A percentile compares a stretch with the other conserved stretches of the same genome.
Conservation (phyloP, 2,888 invertebrate species). For the Dasysyrphus albostriatus region DNA sequence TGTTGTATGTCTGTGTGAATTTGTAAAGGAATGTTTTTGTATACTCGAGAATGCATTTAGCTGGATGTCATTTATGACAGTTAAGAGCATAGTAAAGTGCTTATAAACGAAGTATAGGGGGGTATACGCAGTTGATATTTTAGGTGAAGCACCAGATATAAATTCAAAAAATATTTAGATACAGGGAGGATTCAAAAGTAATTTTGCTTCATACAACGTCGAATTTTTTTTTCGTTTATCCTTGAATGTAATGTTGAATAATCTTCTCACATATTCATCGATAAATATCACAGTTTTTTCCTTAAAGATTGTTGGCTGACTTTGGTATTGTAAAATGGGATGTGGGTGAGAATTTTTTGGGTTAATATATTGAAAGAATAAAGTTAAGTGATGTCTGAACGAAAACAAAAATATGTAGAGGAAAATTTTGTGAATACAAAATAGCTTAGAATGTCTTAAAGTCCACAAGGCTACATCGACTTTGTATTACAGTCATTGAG, state of each 20-base stretch:
- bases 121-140: not conserved
- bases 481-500: no score
- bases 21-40: constrained; percentile 51
- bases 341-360: no score
- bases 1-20: constrained; percentile 29
- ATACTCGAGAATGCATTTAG: constrained; percentile 55
- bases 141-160: not conserved
- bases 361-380: no score
- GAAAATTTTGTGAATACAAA: no score
- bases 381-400: no score
- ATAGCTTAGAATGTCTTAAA: no score
- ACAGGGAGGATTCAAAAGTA: not conserved
- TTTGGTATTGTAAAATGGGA: not conserved
- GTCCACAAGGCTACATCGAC: no score
- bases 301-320: not conserved
- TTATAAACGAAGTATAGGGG: constrained; percentile 11
- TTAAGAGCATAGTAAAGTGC: constrained; percentile 24
- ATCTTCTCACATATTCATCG: no score
- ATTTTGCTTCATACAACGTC: not conserved
- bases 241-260: not conserved
- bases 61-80: constrained; percentile 62
- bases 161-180: constrained; percentile 3
- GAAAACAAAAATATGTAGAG: no score
- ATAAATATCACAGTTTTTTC: no score
- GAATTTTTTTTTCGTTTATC: no score